Base-by-base conservation (phyloP, 2,797 vertebrate species). In the Melanogrammus aeglefinus region DNA sequence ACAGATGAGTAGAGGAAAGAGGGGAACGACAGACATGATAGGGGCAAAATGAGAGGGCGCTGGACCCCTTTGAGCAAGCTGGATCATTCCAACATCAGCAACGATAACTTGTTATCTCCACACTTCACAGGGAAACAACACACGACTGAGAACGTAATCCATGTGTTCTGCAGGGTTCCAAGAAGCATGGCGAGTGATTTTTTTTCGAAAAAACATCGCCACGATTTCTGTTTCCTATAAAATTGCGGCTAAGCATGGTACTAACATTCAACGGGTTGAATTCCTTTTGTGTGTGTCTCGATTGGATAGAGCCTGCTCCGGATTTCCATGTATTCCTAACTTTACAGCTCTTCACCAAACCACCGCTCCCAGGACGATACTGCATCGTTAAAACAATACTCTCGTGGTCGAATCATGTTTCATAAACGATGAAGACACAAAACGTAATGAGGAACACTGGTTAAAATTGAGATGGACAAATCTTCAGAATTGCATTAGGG, bases 1-100 rank as follows among this genome's bases (percentile, higher is more conserved):
- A 81, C 33, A 39, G 69, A 77, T 73, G 69, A 79, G 66, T 51
- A 69, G 71, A 77, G 71, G 27, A 71, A 39, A 33, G 73, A 16
- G 18, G 70, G 41, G n/a, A 24, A 63, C 6, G 57, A 24, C 57
- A 63, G 47, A 57, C 57, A 63, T 9, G 57, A n/a, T 63, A n/a
- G 21, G n/a, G 57, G 57, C 57, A 2, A 63, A 24, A 63, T 63
- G 57, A 63, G 57, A 63, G 57, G 57, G 47, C 7, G 47, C 1
- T 51, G 16, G 18, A 51, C 16, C 47, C 47, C 47, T 51, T 51
- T 51, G 47, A 51, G 47, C 47, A 21, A 1, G 16, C 47, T 16
- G 57, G 57, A 63, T 24, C 57, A 24, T 24, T 63, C 57, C 57
- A 24, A n/a, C 57, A n/a, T 63, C 24, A 63, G 57, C 6, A 63